Evolutionary conservation across 92 coral and sea anemone genomes (phyloP), one percentile per base, ranked within the genome.

Genomic region (Palythoa grandiflora): DNA sequence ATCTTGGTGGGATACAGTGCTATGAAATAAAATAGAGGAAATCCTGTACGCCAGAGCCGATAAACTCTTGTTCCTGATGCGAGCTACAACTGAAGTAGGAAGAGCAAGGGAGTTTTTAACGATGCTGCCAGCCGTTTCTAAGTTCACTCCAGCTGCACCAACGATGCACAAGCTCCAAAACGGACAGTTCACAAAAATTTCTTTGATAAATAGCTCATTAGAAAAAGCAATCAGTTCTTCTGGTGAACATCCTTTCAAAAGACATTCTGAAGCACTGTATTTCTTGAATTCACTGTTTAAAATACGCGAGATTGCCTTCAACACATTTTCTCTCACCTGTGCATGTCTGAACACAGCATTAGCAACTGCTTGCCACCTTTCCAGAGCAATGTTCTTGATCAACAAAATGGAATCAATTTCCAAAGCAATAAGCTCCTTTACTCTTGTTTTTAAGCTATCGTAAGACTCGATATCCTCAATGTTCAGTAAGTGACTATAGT

Each of bases 171-270:
- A 80, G 35, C 38, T 87, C 97, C 93, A 94, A 16, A 90, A 44
- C 12, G 96, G 94, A 48, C 93, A 86, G 63, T 20, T 11, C 3
- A 93, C 85, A 55, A 87, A 47, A 12, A 93, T 68, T 74, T 93
- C 96, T 65, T 86, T 92, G 50, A 86, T 10, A 14, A 93, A 80
- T 55, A 91, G 19, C 72, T 85, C 87, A 77, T 93, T 93, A 13
- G 87, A 88, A 85, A 91, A 93, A 1, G 90, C 86, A 13, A 88
- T 91, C 9, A 93, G 63, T 66, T 91, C 92, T 39, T 93, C 93
- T 6, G 96, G 94, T 15, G 91, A 77, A 14, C 92, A 20, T 9
- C 86, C 86, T 17, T 83, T 68, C 50, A 93, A 54, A 73, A 91
- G 65, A 28, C 85, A 73, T 2, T 65, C 90, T 0, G 85, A 85